phyloP scores from a whole-genome alignment of 23 tunicate genomes.

The Ciona savignyi region DNA sequence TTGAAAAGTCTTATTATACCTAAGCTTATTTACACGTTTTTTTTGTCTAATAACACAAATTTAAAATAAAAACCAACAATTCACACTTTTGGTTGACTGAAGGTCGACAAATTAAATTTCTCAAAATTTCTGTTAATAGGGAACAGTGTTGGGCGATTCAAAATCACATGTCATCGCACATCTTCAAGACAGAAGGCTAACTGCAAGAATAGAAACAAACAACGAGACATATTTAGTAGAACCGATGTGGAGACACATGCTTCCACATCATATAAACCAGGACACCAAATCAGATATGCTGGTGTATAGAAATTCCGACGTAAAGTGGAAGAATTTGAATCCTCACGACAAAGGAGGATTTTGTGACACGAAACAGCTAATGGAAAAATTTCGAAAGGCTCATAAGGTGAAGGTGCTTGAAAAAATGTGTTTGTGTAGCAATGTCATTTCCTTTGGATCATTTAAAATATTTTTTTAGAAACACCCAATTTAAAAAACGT shows the following conservation, averaged over 20 bases:
- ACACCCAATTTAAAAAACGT: too few relatives aligned
- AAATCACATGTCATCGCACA: constrained; percentile 58
- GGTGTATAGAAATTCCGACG: constrained; percentile 66
- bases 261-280: neutral
- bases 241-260: constrained; percentile 90
- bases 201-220: constrained; percentile 49
- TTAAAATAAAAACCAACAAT: too few relatives aligned
- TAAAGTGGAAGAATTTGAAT: constrained; percentile 26
- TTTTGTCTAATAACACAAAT: too few relatives aligned
- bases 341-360: constrained; percentile 34
- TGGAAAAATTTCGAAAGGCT: constrained; percentile 32
- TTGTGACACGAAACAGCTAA: constrained; percentile 48
- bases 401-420: constrained; percentile 3
- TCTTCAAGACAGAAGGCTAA: constrained; percentile 32
- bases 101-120: constrained; percentile 2
- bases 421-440: too few relatives aligned
- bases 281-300: constrained; percentile 28
- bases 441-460: too few relatives aligned
- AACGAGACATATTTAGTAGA: constrained; percentile 77
- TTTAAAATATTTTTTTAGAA: too few relatives aligned
- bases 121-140: constrained; percentile 25
- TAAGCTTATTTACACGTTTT: too few relatives aligned
- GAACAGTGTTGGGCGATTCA: constrained; percentile 70
- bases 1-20: too few relatives aligned
- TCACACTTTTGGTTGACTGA: too few relatives aligned